These are phyloP conservation scores for Sebastes variabilis DNA, from an alignment of 2,797 vertebrate genomes.

Conservation along the genomic window DNA sequence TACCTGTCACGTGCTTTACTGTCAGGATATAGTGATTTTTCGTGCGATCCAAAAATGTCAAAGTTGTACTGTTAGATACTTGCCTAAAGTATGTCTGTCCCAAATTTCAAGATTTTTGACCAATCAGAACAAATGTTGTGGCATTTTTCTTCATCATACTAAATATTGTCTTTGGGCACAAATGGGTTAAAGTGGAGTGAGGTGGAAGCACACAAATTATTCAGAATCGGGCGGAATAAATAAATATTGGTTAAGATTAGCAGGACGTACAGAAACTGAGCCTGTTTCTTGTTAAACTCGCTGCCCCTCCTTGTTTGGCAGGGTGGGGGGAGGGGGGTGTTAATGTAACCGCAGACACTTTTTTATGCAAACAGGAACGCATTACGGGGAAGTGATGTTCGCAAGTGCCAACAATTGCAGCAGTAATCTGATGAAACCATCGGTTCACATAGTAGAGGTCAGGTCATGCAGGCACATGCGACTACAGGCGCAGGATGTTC, in stretches of 20 bases:
- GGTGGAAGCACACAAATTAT: slow-evolving; percentile 12
- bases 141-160: no score
- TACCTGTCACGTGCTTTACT: no score
- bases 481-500: slow-evolving; percentile 27
- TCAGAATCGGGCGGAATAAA: not conserved
- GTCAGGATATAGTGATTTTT: no score
- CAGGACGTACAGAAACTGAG: not conserved
- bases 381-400: slow-evolving; percentile 45
- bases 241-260: slow-evolving; percentile 25
- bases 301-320: not conserved
- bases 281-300: not conserved
- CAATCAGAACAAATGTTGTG: no score
- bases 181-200: not conserved
- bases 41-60: no score
- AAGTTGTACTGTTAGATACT: no score
- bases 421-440: slow-evolving; percentile 36
- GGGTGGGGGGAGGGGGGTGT: not conserved
- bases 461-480: slow-evolving; percentile 1
- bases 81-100: no score
- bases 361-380: slow-evolving; percentile 47
- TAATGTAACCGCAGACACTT: slow-evolving; percentile 1
- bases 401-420: slow-evolving; percentile 6
- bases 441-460: not conserved
- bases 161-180: no score
- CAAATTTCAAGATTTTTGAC: no score